phyloP scores from a whole-genome alignment of 2,888 invertebrate species.

The Drosophila conformis region DNA sequence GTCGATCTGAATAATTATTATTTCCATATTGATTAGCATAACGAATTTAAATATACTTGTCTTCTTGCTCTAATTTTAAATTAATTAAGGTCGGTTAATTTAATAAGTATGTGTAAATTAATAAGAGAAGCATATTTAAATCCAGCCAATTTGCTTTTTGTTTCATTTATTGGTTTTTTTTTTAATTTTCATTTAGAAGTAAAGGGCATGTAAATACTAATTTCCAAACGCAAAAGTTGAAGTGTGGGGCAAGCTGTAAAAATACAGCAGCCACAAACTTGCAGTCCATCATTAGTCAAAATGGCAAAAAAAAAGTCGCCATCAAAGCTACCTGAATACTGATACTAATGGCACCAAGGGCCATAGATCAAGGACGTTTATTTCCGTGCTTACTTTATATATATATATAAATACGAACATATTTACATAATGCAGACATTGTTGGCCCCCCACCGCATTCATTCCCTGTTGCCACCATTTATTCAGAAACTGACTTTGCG shows the following conservation, averaged over 20 bases:
- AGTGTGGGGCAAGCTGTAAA: not conserved
- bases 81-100: not conserved
- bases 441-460: conserved; percentile 3
- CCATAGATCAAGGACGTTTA: conserved; percentile 56
- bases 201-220: not conserved
- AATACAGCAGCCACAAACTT: conserved; percentile 2
- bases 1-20: not conserved
- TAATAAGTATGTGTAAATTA: not conserved
- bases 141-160: accelerated
- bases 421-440: conserved; percentile 60
- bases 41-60: not conserved
- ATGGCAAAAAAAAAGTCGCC: conserved; percentile 7
- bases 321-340: conserved; percentile 22
- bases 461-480: conserved; percentile 8
- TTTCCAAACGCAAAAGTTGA: not conserved
- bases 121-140: not conserved
- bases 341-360: conserved; percentile 7
- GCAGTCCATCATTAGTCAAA: conserved; percentile 38
- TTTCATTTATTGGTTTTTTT: not conserved
- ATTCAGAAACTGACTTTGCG: conserved; percentile 66
- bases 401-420: not conserved
- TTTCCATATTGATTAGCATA: not conserved
- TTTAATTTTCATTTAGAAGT: not conserved
- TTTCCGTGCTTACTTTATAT: not conserved
- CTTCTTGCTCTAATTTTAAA: not conserved